These are phyloP conservation scores for Rhyzopertha dominica DNA, from an alignment of 1,140 invertebrate genomes.

Conservation along the genomic window DNA sequence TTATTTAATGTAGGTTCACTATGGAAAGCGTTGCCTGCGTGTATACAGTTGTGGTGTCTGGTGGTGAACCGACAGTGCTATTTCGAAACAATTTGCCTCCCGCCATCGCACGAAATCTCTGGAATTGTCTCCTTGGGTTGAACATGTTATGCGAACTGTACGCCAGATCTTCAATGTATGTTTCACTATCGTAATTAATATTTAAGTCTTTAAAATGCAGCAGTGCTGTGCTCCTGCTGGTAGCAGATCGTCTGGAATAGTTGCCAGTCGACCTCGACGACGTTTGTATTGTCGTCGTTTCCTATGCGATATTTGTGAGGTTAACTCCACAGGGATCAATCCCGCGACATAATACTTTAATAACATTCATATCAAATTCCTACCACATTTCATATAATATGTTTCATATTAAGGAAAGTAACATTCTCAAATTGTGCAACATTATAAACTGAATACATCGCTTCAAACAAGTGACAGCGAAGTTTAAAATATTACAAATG, in stretches of 20 bases:
- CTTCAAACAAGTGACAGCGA: too few species aligned
- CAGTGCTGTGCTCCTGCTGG: constrained; percentile 53
- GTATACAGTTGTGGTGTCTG: constrained; percentile 42
- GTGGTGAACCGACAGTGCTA: constrained; percentile 23
- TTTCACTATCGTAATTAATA: constrained; percentile 52
- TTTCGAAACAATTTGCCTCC: constrained; percentile 25
- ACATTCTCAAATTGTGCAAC: too few species aligned
- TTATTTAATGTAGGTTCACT: constrained; percentile 68
- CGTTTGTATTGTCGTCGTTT: constrained; percentile 46
- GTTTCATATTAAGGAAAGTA: constrained; percentile 27
- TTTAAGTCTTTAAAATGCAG: constrained; percentile 55
- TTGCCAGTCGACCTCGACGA: constrained; percentile 50
- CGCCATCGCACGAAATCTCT: constrained; percentile 33
- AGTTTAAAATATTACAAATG: too few species aligned
- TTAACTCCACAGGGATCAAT: constrained; percentile 56
- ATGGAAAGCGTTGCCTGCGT: constrained; percentile 60
- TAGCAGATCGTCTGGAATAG: constrained; percentile 50
- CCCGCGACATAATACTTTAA: constrained; percentile 76
- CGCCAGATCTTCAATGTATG: constrained; percentile 45
- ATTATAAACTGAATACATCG: too few species aligned
- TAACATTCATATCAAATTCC: constrained; percentile 70
- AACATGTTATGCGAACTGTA: constrained; percentile 27
- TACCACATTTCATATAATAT: constrained; percentile 60
- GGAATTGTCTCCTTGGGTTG: constrained; percentile 24
- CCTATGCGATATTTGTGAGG: constrained; percentile 50